These are phyloP conservation scores for Bubo scandiacus DNA, from an alignment of 2,113 vertebrate genomes.

Conservation along the genomic window DNA sequence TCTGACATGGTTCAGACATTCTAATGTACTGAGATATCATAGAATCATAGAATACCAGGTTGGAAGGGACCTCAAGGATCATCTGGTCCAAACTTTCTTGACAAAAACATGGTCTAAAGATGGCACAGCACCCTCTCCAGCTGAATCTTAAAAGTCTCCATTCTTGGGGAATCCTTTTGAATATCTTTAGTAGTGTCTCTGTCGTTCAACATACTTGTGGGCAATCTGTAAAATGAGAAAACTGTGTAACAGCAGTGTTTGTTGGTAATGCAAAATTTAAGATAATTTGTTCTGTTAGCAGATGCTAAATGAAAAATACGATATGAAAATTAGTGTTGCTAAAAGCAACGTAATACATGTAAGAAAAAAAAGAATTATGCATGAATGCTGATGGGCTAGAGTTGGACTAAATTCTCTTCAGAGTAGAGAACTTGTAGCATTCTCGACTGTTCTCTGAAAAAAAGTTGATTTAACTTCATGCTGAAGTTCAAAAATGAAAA, in stretches of 20 bases:
- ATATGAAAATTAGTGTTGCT: background rate
- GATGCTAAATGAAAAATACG: background rate
- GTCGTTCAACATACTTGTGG: background rate
- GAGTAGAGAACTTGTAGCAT: background rate
- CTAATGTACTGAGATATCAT: background rate
- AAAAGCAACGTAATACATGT: background rate
- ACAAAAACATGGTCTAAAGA: too few species aligned
- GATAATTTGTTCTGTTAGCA: background rate
- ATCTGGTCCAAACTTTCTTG: too few species aligned
- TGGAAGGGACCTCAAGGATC: too few species aligned
- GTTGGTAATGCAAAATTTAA: background rate
- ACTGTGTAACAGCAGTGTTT: background rate
- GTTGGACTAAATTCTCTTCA: background rate
- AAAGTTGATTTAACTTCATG: background rate
- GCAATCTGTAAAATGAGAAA: background rate
- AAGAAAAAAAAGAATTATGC: background rate
- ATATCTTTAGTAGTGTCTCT: background rate
- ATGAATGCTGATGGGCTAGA: background rate
- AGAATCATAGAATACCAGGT: too few species aligned
- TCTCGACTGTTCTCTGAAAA: background rate
- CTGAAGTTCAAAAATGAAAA: background rate
- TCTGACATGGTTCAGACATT: background rate
- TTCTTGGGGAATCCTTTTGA: background rate
- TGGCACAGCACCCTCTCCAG: too few species aligned
- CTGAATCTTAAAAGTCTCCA: too few species aligned